A percentile compares a stretch with the other conserved stretches of the same genome.
These are phyloP conservation scores for Danio tinwini DNA, from an alignment of 2,797 vertebrate species.

Conservation along the genomic window DNA sequence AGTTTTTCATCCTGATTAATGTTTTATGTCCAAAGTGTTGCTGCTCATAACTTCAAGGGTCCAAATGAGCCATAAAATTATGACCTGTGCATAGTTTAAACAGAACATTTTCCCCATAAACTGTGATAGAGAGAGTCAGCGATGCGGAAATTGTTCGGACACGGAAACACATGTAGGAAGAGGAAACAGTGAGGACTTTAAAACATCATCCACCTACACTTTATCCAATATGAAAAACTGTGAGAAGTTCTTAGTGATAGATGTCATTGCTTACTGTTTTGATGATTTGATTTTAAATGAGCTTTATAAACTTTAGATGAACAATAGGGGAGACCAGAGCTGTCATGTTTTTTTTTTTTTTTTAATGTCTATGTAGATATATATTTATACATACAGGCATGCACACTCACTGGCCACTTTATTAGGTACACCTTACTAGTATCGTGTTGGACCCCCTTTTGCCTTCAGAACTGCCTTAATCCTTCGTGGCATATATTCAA, in stretches of 20 bases:
- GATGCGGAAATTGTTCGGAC: conserved; percentile 16
- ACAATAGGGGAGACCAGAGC: background rate
- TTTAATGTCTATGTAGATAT: background rate
- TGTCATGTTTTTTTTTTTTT: background rate
- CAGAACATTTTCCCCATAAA: conserved; percentile 62
- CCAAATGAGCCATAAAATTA: conserved; percentile 72
- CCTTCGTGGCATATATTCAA: too few species aligned
- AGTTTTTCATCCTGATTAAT: conserved; percentile 70
- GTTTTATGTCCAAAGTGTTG: conserved; percentile 73
- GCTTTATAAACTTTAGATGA: background rate
- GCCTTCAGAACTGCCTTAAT: too few species aligned
- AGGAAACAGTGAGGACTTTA: conserved; percentile 1
- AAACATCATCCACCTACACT: background rate
- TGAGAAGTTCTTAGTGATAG: background rate
- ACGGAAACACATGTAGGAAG: conserved; percentile 1
- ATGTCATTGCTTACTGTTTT: background rate
- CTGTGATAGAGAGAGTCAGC: conserved; percentile 33
- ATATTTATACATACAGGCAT: background rate
- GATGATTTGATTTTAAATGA: background rate
- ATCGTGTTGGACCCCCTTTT: too few species aligned
- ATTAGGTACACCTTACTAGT: too few species aligned
- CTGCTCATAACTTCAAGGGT: conserved; percentile 68
- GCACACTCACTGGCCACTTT: too few species aligned
- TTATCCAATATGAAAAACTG: conserved; percentile 12
- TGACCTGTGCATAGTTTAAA: conserved; percentile 64